Evolutionary conservation across 53 echinoderm and acorn worm genomes (phyloP), one percentile per base, ranked within the genome.

Genomic region (Hippasteria phrygiana): DNA sequence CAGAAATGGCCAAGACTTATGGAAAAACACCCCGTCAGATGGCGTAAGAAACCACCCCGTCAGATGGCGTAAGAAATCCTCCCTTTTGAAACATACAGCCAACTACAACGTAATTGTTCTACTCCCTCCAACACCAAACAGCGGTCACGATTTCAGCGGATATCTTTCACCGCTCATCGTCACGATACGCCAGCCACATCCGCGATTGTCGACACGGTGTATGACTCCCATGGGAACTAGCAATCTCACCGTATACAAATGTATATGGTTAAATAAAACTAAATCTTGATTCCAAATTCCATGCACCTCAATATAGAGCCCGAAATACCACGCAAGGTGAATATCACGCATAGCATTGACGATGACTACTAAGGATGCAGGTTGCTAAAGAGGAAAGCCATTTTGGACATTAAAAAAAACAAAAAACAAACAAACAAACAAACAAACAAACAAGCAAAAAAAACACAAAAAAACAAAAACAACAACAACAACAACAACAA

Each of bases 171-270:
- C 56, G 78, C 29, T 12, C 78, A 2, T 37, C 66, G 82, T 82
- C 64, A 82, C 82, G 82, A 82, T 29, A 64, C 82, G 82, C 82
- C 42, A 17, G 63, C 64, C 82, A 46, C 64, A 82, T 82, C 82
- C 66, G 64, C 34, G 82, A 82, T 26, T 82, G 64, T 33, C 82
- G 82, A 82, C 66, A 65, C 82, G 82, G 64, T n/a, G n/a, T 82
- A 45, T 43, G 16, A 16, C 9, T 82, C 82, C 64, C 82, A 1
- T 4, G 82, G 45, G 82, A 82, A 27, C 45, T 16, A 5, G 56
- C 3, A 39, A 55, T 16, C 38, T 29, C 24, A 39, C 55, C 54
- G 55, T 18, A 56, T 75, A 39, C 14, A n/a, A n/a, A n/a, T n/a
- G n/a, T n/a, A n/a, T n/a, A n/a, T n/a, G n/a, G 29, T 41, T 20